Evolutionary conservation across 2,888 invertebrate genomes (phyloP), one percentile per base, ranked within the genome.

Genomic region (Plebejus argus): DNA sequence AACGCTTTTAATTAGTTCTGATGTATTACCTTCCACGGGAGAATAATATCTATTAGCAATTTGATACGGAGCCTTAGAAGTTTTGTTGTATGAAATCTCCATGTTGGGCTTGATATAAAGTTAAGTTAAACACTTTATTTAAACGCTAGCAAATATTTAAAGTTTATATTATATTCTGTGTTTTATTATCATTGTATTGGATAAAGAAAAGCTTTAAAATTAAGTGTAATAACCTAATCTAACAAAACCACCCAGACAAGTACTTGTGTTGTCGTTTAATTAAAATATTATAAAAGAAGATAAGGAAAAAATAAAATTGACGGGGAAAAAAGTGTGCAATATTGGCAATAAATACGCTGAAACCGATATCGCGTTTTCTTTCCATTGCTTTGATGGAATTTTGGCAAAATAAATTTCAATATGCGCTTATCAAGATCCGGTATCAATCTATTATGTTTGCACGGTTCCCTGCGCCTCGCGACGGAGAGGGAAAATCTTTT

Each of bases 401-500:
- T 84, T 83, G 82, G 81, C 84, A 87, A 87, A 89, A 87, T 86
- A 87, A 88, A 88, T 87, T 84, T 87, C 86, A 89, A 88, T 88
- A 87, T 84, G 82, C 84, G 84, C 85, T 88, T 89, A 89, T 89
- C 89, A 87, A 83, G 88, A 88, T 88, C 86, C 87, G 84, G 85
- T 88, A 90, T 90, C 90, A 90, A 92, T 92, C 89, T 91, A 90
- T 91, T 91, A 89, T 91, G 88, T 91, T 90, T 89, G 88, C 87
- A 83, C 86, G 87, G 84, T 88, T 86, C 86, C 85, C 86, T 88
- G 86, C 84, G 82, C 83, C 81, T 84, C 82, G 86, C 88, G 88
- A 90, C 89, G 83, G 85, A 82, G 82, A 81, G 83, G 87, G 86
- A 85, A 86, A 87, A 72, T 85, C 87, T 90, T 91, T 89, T 87